These are phyloP conservation scores for Andrena dorsata DNA, from an alignment of 2,888 invertebrate genomes.

Conservation along the genomic window DNA sequence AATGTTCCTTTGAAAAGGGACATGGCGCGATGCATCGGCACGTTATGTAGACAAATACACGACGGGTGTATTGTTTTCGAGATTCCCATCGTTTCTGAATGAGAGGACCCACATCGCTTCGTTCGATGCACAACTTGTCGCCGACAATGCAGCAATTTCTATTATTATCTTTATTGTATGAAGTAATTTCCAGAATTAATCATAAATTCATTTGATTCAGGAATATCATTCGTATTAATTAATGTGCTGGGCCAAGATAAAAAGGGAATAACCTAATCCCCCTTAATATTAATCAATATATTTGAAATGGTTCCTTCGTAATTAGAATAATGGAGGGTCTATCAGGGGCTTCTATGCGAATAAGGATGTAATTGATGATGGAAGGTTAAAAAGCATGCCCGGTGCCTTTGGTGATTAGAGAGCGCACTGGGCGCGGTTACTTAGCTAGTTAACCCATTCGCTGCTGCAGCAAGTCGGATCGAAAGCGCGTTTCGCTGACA, in stretches of 20 bases:
- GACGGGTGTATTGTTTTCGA: background rate
- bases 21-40: background rate
- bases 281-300: slow-evolving; percentile 35
- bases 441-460: slow-evolving; percentile 68
- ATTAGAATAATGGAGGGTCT: slow-evolving; percentile 73
- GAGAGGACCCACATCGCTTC: slow-evolving; percentile 1
- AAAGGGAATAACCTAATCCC: no score
- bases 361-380: slow-evolving; percentile 72
- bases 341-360: slow-evolving; percentile 57
- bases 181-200: background rate
- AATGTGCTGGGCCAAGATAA: no score
- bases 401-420: slow-evolving; percentile 72
- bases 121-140: no score
- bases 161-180: background rate
- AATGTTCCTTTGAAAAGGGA: background rate
- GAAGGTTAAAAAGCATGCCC: slow-evolving; percentile 75
- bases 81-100: background rate
- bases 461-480: slow-evolving; percentile 38
- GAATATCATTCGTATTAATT: no score
- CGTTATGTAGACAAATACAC: no score
- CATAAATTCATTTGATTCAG: no score
- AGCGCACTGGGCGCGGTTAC: slow-evolving; percentile 75
- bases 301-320: slow-evolving; percentile 47
- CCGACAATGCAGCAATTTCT: background rate
- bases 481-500: slow-evolving; percentile 49